These are phyloP conservation scores for Arothron firmamentum DNA, from an alignment of 2,113 vertebrate species.

Conservation along the genomic window DNA sequence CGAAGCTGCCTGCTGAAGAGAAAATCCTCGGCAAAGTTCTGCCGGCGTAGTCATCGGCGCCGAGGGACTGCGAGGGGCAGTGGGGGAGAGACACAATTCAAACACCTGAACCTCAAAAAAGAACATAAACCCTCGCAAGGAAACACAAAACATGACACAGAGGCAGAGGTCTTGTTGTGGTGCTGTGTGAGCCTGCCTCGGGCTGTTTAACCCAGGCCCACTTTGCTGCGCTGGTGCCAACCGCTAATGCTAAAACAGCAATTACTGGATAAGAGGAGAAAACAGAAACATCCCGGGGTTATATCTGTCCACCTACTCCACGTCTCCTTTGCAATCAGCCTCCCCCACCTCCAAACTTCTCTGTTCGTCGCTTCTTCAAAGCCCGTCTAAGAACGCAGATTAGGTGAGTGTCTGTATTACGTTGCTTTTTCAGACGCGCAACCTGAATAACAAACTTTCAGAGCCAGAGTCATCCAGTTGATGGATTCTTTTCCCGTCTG, in stretches of 20 bases:
- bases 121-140: conserved; percentile 48
- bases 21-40: conserved; percentile 43
- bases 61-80: conserved; percentile 40
- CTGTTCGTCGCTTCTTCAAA: conserved; percentile 56
- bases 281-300: conserved; percentile 41
- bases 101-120: conserved; percentile 50
- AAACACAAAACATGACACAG: conserved; percentile 65
- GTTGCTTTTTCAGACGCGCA: not conserved
- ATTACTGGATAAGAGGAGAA: conserved; percentile 43
- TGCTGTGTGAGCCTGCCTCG: conserved; percentile 34
- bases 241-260: conserved; percentile 30
- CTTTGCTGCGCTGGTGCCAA: conserved; percentile 46
- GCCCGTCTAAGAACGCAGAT: conserved; percentile 39
- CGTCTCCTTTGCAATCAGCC: conserved; percentile 44
- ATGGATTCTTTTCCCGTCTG: conserved; percentile 18
- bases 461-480: conserved; percentile 13
- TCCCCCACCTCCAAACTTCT: conserved; percentile 31
- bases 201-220: conserved; percentile 54
- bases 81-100: conserved; percentile 23
- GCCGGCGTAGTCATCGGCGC: conserved; percentile 41
- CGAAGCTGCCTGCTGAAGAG: conserved; percentile 21
- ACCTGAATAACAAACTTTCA: conserved; percentile 39
- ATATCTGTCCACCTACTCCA: conserved; percentile 44
- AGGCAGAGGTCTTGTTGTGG: conserved; percentile 48
- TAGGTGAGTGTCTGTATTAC: conserved; percentile 26